Percentiles rank a stretch among this genome's conserved stretches.
phyloP scores from a whole-genome alignment of 2,888 invertebrate genomes.

The Leptopilina myrica region DNA sequence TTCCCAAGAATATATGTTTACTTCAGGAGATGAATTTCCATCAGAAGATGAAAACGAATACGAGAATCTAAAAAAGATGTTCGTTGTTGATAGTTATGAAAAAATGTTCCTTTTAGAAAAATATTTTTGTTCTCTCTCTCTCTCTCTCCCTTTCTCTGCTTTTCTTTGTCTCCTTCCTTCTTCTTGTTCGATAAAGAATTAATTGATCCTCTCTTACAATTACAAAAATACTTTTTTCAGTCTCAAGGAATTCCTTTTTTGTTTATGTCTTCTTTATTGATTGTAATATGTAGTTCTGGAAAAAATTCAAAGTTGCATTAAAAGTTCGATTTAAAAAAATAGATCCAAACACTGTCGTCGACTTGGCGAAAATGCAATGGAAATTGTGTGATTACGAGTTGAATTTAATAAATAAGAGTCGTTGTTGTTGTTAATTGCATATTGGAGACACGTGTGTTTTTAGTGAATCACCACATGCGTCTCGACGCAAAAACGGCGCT shows the following conservation, averaged over 20 bases:
- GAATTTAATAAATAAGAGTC: too few species aligned
- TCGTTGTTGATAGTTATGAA: neutral
- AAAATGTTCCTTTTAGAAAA: neutral
- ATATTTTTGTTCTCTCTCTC: neutral
- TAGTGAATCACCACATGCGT: neutral
- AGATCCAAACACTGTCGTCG: neutral
- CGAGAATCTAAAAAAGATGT: neutral
- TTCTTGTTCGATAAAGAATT: too few species aligned
- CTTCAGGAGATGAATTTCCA: too few species aligned
- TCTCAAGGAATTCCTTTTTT: neutral
- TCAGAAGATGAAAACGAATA: too few species aligned
- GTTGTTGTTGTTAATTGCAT: too few species aligned
- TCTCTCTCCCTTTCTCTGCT: neutral
- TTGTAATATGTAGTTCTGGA: too few species aligned
- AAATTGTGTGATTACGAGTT: too few species aligned
- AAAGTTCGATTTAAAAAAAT: neutral
- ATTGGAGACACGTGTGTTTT: too few species aligned
- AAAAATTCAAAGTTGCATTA: too few species aligned
- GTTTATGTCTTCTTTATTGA: too few species aligned
- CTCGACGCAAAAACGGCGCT: neutral
- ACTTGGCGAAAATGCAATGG: too few species aligned
- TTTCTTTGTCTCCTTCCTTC: neutral
- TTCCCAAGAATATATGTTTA: neutral
- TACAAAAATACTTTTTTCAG: constrained; percentile 3
- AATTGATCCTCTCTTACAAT: neutral